Evolutionary conservation across 1,140 invertebrate species (phyloP).

Genomic region (Chironomus tepperi): DNA sequence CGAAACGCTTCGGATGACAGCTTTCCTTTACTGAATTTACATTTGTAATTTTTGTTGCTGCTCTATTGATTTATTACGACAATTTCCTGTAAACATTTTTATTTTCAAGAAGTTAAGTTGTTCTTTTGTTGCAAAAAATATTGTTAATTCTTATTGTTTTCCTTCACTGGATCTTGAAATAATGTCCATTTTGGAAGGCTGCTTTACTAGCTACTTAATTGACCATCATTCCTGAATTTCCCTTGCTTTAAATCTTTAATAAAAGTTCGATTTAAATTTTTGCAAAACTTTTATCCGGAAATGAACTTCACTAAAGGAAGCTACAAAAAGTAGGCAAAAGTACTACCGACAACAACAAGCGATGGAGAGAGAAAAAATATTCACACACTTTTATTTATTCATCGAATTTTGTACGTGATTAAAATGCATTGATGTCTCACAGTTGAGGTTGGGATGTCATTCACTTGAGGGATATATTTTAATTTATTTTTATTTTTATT

Average conservation of each 20-base stretch:
- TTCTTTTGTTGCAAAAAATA: no score
- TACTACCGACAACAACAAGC: no score
- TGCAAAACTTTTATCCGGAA: no score
- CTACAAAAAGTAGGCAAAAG: neutral
- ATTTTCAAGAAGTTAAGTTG: neutral
- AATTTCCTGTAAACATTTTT: neutral
- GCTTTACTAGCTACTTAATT: no score
- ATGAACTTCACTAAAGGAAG: neutral
- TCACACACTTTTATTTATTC: conserved; percentile 22
- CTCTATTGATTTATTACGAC: conserved; percentile 9
- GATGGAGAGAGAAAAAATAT: neutral
- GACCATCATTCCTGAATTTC: neutral
- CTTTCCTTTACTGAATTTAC: neutral
- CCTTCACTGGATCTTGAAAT: no score
- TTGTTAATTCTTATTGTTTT: no score
- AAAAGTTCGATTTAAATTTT: no score
- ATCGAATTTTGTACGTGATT: conserved; percentile 22
- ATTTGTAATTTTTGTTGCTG: neutral
- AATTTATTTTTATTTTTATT: conserved; percentile 12
- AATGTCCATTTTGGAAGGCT: no score
- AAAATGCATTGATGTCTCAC: conserved; percentile 16
- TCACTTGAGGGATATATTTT: conserved; percentile 20
- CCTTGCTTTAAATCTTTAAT: neutral
- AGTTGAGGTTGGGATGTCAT: conserved; percentile 10
- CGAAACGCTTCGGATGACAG: neutral